These are phyloP conservation scores for Drosophila paranaensis DNA, from an alignment of 2,888 invertebrate species.

Conservation along the genomic window DNA sequence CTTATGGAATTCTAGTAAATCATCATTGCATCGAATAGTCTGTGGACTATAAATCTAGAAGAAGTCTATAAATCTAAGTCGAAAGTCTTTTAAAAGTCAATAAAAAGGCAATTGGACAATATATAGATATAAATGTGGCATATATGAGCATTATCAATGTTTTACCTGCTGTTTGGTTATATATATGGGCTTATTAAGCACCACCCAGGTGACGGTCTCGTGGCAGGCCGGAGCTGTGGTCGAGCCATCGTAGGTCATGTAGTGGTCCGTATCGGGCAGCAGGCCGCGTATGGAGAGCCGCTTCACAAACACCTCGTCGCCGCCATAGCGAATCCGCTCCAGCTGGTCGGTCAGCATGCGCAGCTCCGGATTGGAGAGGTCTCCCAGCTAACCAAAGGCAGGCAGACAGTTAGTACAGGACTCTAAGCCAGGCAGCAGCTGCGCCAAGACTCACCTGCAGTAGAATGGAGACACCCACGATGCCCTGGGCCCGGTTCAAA, in stretches of 20 bases:
- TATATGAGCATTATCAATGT: no score
- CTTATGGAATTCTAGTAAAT: no score
- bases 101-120: no score
- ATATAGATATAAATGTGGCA: no score
- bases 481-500: conserved; percentile 96
- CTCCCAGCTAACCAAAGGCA: conserved; percentile 89
- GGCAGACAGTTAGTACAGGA: no score
- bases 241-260: conserved; percentile 99
- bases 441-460: conserved; percentile 90
- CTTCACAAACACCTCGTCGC: conserved; percentile 93
- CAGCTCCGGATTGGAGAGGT: conserved; percentile 95
- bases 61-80: no score
- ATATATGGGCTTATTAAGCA: conserved; percentile 99
- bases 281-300: conserved; percentile 94
- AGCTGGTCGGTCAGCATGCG: conserved; percentile 96
- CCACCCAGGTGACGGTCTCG: conserved; percentile 99
- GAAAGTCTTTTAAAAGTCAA: no score
- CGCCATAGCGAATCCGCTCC: conserved; percentile 95
- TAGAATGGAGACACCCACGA: conserved; percentile 96
- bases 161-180: conserved; percentile 99
- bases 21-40: no score
- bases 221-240: conserved; percentile 98
- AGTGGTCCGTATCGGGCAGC: conserved; percentile 96
- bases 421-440: no score
- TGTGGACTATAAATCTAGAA: no score